Conservation (phyloP, 2,888 invertebrate genomes). For the Sympetrum striolatum region DNA sequence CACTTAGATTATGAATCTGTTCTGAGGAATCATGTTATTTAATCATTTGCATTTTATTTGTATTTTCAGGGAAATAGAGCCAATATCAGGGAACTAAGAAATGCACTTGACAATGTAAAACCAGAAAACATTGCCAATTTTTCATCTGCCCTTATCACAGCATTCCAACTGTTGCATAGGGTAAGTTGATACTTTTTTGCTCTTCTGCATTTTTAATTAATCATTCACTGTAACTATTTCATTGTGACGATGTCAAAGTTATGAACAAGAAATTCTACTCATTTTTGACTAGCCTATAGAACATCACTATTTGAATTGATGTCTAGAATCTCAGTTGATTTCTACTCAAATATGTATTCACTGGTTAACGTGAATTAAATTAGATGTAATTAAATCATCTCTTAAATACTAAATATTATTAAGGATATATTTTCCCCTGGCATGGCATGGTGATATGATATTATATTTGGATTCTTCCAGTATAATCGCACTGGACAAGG, state of each 20-base stretch:
- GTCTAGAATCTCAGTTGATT: no score
- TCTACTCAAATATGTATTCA: no score
- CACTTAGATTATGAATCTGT: not conserved
- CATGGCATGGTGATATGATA: not conserved
- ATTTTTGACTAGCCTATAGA: no score
- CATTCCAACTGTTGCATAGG: constrained; percentile 89
- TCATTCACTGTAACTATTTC: no score
- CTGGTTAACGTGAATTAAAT: no score
- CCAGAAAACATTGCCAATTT: constrained; percentile 87
- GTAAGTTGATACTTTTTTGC: constrained; percentile 61
- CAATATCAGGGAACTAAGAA: constrained; percentile 80
- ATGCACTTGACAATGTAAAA: constrained; percentile 75
- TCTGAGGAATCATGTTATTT: not conserved
- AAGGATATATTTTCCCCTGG: no score
- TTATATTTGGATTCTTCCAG: constrained; percentile 57
- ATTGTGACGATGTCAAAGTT: no score
- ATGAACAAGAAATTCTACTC: no score
- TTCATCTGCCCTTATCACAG: constrained; percentile 88
- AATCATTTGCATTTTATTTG: not conserved
- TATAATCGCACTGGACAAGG: constrained; percentile 85
- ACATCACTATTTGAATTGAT: no score
- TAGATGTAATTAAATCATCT: no score
- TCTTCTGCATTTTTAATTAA: no score
- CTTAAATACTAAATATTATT: no score
- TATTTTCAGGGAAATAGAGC: constrained; percentile 76